Conservation (phyloP, 2,797 vertebrate species). For the Vireo griseus region DNA sequence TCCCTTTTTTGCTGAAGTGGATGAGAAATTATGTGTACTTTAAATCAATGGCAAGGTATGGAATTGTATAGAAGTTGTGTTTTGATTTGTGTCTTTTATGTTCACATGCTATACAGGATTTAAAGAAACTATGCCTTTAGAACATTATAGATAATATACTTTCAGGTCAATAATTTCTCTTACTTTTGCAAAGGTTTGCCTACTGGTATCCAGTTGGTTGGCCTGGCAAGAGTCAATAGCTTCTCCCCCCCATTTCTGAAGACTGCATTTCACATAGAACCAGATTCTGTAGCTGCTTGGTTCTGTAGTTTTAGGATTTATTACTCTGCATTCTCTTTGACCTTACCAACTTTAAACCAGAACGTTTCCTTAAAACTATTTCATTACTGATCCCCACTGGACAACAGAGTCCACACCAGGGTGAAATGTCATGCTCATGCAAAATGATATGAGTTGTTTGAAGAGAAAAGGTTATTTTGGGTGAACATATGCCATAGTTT, state of each 20-base stretch:
- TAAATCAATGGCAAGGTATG: not conserved
- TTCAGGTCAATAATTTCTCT: not conserved
- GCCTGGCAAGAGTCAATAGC: not conserved
- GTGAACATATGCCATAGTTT: not conserved
- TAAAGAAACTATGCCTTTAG: not conserved
- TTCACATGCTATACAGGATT: not conserved
- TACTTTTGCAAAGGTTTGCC: not conserved
- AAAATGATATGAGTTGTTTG: not conserved
- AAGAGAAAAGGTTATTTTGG: not conserved
- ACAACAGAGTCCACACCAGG: not conserved
- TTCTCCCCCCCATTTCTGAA: not conserved
- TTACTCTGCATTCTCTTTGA: not conserved
- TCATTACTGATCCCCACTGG: not conserved
- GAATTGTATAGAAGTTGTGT: not conserved
- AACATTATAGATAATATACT: not conserved
- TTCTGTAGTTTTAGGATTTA: not conserved
- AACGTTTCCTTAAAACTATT: not conserved
- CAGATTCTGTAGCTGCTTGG: not conserved
- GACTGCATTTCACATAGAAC: not conserved
- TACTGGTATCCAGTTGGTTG: not conserved
- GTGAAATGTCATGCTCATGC: not conserved
- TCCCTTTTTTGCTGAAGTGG: not conserved
- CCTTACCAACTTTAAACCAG: not conserved
- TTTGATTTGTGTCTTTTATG: not conserved
- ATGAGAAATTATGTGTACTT: not conserved